Evolutionary conservation across 1,140 invertebrate genomes (phyloP).

Genomic region (Artemia franciscana): DNA sequence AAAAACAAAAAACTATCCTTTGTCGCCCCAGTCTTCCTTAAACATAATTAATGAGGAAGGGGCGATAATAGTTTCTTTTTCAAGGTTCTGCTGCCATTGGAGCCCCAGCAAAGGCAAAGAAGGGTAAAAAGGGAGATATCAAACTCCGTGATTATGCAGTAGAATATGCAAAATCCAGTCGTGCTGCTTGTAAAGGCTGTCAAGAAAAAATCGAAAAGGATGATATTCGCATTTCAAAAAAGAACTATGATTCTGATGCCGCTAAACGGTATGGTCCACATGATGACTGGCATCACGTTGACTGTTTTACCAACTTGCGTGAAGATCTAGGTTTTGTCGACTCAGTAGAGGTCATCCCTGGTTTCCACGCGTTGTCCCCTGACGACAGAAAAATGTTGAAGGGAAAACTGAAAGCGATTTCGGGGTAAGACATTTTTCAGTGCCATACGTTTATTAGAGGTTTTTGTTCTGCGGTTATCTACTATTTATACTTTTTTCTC

Average conservation of each 20-base stretch:
- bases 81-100: slow-evolving; percentile 1
- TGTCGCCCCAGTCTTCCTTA: no score
- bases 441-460: no score
- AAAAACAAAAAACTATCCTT: no score
- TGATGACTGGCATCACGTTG: slow-evolving; percentile 69
- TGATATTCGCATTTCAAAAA: slow-evolving; percentile 57
- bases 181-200: slow-evolving; percentile 58
- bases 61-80: no score
- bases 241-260: slow-evolving; percentile 57
- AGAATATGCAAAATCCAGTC: slow-evolving; percentile 70
- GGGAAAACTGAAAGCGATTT: not conserved
- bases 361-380: slow-evolving; percentile 39
- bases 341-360: slow-evolving; percentile 40
- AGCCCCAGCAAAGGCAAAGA: slow-evolving; percentile 6
- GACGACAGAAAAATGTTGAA: slow-evolving; percentile 39
- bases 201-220: slow-evolving; percentile 62
- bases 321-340: slow-evolving; percentile 49
- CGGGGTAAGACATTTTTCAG: no score
- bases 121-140: slow-evolving; percentile 24
- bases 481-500: no score
- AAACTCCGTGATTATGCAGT: slow-evolving; percentile 42
- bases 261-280: slow-evolving; percentile 45
- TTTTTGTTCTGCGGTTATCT: no score
- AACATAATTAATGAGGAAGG: no score
- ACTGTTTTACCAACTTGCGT: slow-evolving; percentile 65